Conservation (phyloP, 2,888 invertebrate species). For the Therioaphis trifolii region DNA sequence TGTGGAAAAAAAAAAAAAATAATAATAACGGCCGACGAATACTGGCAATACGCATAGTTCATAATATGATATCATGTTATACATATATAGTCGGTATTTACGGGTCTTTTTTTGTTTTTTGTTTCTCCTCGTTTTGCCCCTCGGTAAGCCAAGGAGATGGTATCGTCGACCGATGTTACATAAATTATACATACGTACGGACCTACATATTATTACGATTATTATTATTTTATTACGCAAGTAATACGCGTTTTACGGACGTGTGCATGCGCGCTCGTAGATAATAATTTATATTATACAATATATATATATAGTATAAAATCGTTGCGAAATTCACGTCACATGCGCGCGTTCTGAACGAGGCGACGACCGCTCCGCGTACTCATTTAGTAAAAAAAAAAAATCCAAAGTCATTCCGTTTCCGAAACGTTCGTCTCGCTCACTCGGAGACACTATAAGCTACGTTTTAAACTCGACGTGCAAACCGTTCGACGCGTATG, state of each 20-base stretch:
- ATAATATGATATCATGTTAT: too few relatives aligned
- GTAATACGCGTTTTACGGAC: constrained; percentile 21
- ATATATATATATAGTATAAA: too few relatives aligned
- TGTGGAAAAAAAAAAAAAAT: background rate
- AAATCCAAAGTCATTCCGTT: background rate
- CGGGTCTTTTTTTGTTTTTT: constrained; percentile 12
- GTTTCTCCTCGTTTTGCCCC: background rate
- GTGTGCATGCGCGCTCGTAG: background rate
- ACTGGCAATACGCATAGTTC: too few relatives aligned
- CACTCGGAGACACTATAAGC: too few relatives aligned
- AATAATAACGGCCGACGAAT: constrained; percentile 4
- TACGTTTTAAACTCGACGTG: too few relatives aligned
- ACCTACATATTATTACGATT: too few relatives aligned
- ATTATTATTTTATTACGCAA: constrained; percentile 6
- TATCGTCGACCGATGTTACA: background rate
- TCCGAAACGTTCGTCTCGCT: background rate
- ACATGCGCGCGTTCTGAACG: too few relatives aligned
- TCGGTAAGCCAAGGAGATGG: constrained; percentile 18
- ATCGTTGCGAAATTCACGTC: background rate
- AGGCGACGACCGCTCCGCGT: too few relatives aligned
- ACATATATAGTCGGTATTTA: constrained; percentile 33
- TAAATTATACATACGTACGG: constrained; percentile 26
- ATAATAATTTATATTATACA: too few relatives aligned
- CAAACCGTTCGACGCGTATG: too few relatives aligned
- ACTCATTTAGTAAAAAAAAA: too few relatives aligned